Conservation (phyloP, 2,797 vertebrate species). For the Perdix hodgsoniae region DNA sequence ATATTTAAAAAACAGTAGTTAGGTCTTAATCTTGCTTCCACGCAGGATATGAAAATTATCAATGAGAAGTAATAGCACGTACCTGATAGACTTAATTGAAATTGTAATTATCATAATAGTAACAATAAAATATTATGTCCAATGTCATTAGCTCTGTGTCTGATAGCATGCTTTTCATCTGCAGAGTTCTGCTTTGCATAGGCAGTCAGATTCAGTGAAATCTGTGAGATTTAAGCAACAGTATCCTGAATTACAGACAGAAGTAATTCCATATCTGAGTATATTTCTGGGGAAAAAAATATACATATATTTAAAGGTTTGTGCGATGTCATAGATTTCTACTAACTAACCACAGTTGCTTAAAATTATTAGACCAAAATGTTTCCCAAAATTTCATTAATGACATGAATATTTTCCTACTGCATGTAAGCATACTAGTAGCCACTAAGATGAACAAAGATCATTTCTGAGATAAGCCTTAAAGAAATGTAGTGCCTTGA, state of each 20-base stretch:
- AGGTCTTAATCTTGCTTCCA: background rate
- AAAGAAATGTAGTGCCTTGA: background rate
- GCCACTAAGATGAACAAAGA: background rate
- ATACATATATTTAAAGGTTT: background rate
- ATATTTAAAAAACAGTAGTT: background rate
- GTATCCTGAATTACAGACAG: background rate
- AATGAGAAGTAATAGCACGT: background rate
- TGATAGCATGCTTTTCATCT: background rate
- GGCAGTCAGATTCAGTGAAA: background rate
- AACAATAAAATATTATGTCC: slow-evolving; percentile 22
- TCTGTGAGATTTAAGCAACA: background rate
- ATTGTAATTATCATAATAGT: slow-evolving; percentile 36
- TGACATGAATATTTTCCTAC: background rate
- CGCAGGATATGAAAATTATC: background rate
- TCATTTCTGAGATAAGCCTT: background rate
- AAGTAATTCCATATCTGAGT: slow-evolving; percentile 15
- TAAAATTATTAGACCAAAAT: slow-evolving; percentile 8
- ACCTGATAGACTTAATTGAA: slow-evolving; percentile 34
- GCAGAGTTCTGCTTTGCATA: background rate
- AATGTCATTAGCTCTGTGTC: background rate
- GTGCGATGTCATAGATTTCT: background rate
- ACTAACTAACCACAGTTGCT: background rate
- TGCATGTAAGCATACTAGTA: background rate
- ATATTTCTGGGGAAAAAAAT: slow-evolving; percentile 35
- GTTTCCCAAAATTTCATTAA: slow-evolving; percentile 3